These are phyloP conservation scores for Cataglyphis altisquamis DNA, from an alignment of 2,888 invertebrate genomes.

Conservation along the genomic window DNA sequence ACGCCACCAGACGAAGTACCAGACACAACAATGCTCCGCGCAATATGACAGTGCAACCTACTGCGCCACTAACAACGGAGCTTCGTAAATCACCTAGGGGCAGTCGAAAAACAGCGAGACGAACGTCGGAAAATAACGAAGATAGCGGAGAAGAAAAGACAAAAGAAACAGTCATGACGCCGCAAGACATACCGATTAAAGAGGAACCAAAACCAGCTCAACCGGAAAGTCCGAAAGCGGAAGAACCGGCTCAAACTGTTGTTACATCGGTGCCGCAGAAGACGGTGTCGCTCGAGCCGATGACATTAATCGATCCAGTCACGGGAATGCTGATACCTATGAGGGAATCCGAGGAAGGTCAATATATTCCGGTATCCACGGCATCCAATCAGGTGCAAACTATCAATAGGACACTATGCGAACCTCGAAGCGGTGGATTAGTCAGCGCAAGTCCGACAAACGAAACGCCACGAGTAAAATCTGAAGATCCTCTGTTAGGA, in stretches of 20 bases:
- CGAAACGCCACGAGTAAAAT: slow-evolving; percentile 75
- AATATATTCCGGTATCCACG: slow-evolving; percentile 88
- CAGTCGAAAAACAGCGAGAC: slow-evolving; percentile 88
- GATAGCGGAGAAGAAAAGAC: slow-evolving; percentile 89
- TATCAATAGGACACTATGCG: slow-evolving; percentile 73
- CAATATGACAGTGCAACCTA: slow-evolving; percentile 76
- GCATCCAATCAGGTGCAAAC: slow-evolving; percentile 72
- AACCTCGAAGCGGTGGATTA: slow-evolving; percentile 67
- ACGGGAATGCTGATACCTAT: slow-evolving; percentile 91
- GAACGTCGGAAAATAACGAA: slow-evolving; percentile 89
- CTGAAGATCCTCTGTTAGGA: slow-evolving; percentile 85
- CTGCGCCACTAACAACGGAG: slow-evolving; percentile 73
- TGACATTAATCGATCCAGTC: slow-evolving; percentile 91
- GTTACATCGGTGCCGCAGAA: slow-evolving; percentile 72
- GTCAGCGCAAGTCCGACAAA: slow-evolving; percentile 61
- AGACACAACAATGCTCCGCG: slow-evolving; percentile 87
- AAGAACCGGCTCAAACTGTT: slow-evolving; percentile 69
- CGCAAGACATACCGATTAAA: slow-evolving; percentile 65
- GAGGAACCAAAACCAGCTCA: slow-evolving; percentile 62
- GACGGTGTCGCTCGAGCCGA: slow-evolving; percentile 87
- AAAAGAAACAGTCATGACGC: slow-evolving; percentile 68
- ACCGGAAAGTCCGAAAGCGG: slow-evolving; percentile 74
- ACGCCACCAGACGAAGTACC: slow-evolving; percentile 87
- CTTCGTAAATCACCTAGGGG: slow-evolving; percentile 90
- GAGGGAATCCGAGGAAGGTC: slow-evolving; percentile 91